Evolutionary conservation across 2,797 vertebrate genomes (phyloP).

Genomic region (Falco peregrinus): DNA sequence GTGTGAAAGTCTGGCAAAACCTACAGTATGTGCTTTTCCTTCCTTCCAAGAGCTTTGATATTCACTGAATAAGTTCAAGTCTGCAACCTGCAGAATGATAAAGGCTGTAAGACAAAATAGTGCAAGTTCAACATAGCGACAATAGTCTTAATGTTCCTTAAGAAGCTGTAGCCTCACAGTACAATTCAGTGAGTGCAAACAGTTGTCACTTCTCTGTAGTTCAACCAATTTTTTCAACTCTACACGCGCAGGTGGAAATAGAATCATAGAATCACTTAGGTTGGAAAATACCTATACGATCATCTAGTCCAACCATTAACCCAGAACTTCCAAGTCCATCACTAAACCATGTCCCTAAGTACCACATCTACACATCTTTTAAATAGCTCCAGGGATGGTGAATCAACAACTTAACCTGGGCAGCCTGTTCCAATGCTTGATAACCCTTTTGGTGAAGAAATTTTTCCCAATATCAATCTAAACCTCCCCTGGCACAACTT

Average conservation of each 20-base stretch:
- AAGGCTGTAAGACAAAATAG: neutral
- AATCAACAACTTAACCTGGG: too few species aligned
- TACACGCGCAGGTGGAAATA: accelerated
- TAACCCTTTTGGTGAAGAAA: too few species aligned
- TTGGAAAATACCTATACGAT: too few species aligned
- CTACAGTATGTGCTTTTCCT: neutral
- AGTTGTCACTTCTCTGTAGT: neutral
- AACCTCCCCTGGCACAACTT: too few species aligned
- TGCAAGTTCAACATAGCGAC: neutral
- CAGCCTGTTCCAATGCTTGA: too few species aligned
- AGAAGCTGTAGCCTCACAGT: neutral
- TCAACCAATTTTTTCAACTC: neutral
- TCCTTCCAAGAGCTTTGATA: neutral
- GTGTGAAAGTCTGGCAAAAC: neutral
- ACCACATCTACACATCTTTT: too few species aligned
- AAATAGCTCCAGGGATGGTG: too few species aligned
- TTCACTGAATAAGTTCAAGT: neutral
- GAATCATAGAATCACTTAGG: neutral
- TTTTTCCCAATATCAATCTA: too few species aligned
- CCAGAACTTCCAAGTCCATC: too few species aligned
- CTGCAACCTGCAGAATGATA: neutral
- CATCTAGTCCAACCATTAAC: too few species aligned
- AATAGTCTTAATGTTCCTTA: neutral
- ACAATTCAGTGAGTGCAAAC: neutral
- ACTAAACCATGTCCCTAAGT: too few species aligned